These are phyloP conservation scores for Loriculus beryllinus DNA, from an alignment of 2,797 vertebrate species.

Conservation along the genomic window DNA sequence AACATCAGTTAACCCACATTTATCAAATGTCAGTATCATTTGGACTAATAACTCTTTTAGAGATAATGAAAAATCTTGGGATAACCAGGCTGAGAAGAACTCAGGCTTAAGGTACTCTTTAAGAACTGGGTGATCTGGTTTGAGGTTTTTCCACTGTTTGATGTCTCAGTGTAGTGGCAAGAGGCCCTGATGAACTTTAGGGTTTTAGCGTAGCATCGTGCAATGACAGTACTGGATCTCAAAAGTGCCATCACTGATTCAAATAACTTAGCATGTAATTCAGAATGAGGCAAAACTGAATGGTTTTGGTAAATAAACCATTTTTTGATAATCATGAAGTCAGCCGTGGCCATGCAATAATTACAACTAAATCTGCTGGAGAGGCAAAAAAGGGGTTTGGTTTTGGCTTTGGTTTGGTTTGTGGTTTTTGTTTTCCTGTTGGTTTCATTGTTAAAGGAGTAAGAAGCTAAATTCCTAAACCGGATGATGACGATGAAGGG, in stretches of 20 bases:
- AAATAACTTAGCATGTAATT: background rate
- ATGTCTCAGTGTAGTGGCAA: background rate
- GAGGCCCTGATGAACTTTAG: background rate
- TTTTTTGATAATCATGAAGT: background rate
- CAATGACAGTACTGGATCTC: background rate
- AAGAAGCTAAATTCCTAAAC: background rate
- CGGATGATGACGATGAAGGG: background rate
- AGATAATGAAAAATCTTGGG: background rate
- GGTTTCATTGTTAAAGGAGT: background rate
- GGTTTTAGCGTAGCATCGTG: background rate
- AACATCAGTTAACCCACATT: background rate
- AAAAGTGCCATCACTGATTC: background rate
- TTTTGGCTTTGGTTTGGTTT: background rate
- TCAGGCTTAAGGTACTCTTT: background rate
- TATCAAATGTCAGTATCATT: slow-evolving; percentile 1
- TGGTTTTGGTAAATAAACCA: background rate
- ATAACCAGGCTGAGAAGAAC: background rate
- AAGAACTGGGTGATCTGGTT: background rate
- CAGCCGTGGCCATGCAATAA: background rate
- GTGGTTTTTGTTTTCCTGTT: background rate
- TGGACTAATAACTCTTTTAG: background rate
- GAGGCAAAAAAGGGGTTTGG: background rate
- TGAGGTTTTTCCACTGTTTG: background rate
- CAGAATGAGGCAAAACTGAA: background rate
- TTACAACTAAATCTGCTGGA: background rate